Percentiles rank a stretch among this genome's conserved stretches.
phyloP scores from a whole-genome alignment of 2,797 vertebrate species.

The Pseudomugil gertrudae region DNA sequence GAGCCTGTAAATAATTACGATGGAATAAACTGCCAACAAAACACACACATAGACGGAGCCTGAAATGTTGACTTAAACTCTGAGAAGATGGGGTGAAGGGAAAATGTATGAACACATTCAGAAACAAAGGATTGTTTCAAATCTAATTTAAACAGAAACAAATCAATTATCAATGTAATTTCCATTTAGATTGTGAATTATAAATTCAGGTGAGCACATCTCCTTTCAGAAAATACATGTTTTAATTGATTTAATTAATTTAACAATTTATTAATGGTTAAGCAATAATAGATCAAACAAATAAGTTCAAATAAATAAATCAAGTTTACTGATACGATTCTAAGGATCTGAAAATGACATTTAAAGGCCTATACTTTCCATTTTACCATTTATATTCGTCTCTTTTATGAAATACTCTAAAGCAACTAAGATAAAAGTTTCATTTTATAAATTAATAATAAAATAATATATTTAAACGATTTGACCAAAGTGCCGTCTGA shows the following conservation, averaged over 20 bases:
- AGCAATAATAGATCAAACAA: background rate
- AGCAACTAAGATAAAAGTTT: background rate
- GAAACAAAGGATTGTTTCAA: background rate
- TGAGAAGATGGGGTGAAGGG: constrained; percentile 13
- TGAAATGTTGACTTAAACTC: constrained; percentile 27
- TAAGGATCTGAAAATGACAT: background rate
- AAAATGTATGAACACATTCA: constrained; percentile 9
- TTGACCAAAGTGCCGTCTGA: background rate
- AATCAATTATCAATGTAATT: background rate
- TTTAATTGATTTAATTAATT: background rate
- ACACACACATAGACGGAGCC: constrained; percentile 50
- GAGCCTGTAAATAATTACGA: constrained; percentile 68
- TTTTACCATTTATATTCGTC: background rate
- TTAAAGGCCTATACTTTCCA: background rate
- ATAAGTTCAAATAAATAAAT: background rate
- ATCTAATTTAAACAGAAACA: background rate
- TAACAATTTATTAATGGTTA: background rate
- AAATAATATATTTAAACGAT: background rate
- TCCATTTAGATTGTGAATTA: background rate
- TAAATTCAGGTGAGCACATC: background rate
- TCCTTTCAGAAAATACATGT: background rate
- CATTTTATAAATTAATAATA: background rate
- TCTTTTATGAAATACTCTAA: too few species aligned
- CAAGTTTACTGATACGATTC: background rate
- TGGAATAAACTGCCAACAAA: constrained; percentile 62